Conservation (phyloP, 2,113 vertebrate genomes). For the Corythornis madagascariensis region DNA sequence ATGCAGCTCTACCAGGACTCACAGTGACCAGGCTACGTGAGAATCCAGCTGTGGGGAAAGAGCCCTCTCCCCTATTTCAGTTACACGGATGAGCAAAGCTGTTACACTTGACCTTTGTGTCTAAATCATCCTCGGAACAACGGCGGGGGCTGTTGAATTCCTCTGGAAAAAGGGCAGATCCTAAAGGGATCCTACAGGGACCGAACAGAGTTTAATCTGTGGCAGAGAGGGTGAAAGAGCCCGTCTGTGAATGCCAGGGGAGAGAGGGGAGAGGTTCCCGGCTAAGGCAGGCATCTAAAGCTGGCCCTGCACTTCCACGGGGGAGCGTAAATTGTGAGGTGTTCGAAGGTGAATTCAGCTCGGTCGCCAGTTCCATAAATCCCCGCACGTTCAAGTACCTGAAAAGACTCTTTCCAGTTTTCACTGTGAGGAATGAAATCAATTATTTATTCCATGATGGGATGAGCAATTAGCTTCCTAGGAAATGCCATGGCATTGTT, state of each 20-base stretch:
- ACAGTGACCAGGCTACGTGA: neutral
- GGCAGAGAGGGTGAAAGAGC: neutral
- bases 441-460: neutral
- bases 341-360: neutral
- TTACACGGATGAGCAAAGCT: conserved; percentile 1
- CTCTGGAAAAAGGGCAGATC: neutral
- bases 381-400: neutral
- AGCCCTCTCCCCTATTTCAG: conserved; percentile 37
- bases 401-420: neutral
- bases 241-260: neutral
- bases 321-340: rapidly evolving
- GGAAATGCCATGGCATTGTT: neutral
- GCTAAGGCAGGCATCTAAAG: rapidly evolving
- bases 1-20: neutral
- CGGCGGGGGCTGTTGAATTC: neutral
- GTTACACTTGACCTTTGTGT: conserved; percentile 48
- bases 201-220: neutral
- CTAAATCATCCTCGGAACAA: neutral
- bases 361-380: neutral
- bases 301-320: neutral
- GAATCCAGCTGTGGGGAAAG: neutral
- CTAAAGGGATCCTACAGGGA: neutral
- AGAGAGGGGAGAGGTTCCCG: neutral
- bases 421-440: neutral
- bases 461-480: neutral